phyloP scores from a whole-genome alignment of 2,797 vertebrate genomes.

The Ispidina lecontei region DNA sequence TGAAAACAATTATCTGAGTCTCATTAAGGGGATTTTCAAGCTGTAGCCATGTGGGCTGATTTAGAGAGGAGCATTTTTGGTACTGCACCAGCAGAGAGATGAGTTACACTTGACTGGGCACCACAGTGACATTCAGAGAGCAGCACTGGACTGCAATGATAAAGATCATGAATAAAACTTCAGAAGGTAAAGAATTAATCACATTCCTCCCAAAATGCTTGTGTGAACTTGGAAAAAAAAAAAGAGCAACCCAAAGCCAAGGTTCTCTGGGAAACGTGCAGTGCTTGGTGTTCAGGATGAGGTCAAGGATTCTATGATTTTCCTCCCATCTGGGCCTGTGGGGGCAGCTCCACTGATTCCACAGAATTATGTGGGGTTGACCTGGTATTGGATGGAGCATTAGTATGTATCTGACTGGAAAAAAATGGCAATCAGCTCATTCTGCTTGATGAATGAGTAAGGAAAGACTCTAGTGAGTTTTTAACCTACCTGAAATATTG shows the following conservation, averaged over 20 bases:
- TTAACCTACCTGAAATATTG: not conserved
- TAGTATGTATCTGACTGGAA: not conserved
- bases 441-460: not conserved
- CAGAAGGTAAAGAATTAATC: not conserved
- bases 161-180: not conserved
- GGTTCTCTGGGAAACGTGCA: not conserved
- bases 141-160: not conserved
- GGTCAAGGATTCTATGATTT: not conserved
- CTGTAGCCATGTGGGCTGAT: not conserved
- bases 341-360: not conserved
- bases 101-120: not conserved
- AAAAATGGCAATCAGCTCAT: not conserved
- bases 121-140: not conserved
- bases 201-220: not conserved
- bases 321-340: not conserved
- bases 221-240: not conserved
- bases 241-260: not conserved
- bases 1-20: not conserved
- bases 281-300: not conserved
- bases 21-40: not conserved
- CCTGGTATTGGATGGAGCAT: not conserved
- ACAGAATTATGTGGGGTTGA: not conserved
- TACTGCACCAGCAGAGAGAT: not conserved
- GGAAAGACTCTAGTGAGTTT: not conserved
- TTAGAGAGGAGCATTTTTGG: not conserved